A percentile compares a stretch with the other conserved stretches of the same genome.
These are phyloP conservation scores for Agrotis clavis DNA, from an alignment of 2,888 invertebrate genomes.

Conservation along the genomic window DNA sequence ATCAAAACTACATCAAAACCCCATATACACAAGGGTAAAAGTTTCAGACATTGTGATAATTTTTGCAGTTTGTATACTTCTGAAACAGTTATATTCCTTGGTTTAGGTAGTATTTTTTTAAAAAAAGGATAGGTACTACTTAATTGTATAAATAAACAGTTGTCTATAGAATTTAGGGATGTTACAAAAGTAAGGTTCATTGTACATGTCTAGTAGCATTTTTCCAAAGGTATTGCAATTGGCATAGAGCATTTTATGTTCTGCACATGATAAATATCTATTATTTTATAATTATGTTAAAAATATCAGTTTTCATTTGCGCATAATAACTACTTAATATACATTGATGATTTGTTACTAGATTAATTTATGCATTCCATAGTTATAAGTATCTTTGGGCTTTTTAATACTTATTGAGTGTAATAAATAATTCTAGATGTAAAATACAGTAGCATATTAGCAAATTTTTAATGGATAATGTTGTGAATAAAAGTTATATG, in stretches of 20 bases:
- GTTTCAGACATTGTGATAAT: constrained; percentile 34
- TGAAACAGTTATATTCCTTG: constrained; percentile 16
- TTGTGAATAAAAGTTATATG: constrained; percentile 64
- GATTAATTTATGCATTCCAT: constrained; percentile 63
- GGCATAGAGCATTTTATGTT: constrained; percentile 24
- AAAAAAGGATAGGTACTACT: constrained; percentile 20
- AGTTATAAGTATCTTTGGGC: constrained; percentile 54
- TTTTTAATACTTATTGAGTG: constrained; percentile 59
- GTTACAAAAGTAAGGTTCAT: constrained; percentile 31
- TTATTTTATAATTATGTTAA: constrained; percentile 10
- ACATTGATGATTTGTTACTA: constrained; percentile 34
- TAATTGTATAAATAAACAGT: constrained; percentile 57
- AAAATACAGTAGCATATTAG: constrained; percentile 56
- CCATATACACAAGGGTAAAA: constrained; percentile 28
- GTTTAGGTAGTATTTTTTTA: constrained; percentile 30
- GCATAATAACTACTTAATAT: constrained; percentile 33
- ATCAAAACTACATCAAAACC: constrained; percentile 51
- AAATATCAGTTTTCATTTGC: constrained; percentile 24
- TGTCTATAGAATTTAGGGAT: constrained; percentile 48
- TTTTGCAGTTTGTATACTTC: constrained; percentile 27
- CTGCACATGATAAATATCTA: constrained; percentile 37
- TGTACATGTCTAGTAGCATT: constrained; percentile 25
- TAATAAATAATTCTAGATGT: constrained; percentile 51
- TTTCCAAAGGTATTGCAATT: constrained; percentile 30
- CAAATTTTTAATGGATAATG: constrained; percentile 56